Base-by-base conservation (phyloP, 2,888 invertebrate species). In the Tridacna crocea region DNA sequence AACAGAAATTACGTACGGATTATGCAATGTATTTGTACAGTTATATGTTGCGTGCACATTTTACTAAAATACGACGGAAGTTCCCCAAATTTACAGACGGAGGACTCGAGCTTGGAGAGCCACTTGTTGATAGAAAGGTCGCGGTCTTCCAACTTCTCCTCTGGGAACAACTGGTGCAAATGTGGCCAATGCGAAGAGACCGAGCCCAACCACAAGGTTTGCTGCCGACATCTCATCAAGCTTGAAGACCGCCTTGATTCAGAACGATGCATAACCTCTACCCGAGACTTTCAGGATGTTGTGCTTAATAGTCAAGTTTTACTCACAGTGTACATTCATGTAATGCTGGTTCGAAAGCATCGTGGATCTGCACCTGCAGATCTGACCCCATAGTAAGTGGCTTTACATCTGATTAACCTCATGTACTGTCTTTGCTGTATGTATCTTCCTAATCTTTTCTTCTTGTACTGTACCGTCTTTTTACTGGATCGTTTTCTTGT, bases 61-160 rank as follows among this genome's bases (percentile, higher is more conserved):
- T 86, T 86, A 85, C 88, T 88, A 88, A 89, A 89, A 87, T 89
- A 89, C 89, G 87, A 87, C 77, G 83, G 80, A 72, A 87, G 88
- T 79, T 66, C 58, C 80, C 80, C 81, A 24, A 83, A 85, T 87
- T 86, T 87, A 81, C 89, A 89, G 89, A 87, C 88, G 79, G 86
- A 87, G 26, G 88, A 89, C 72, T 85, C 88, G 48, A 82, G 78
- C 58, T 78, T 84, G 60, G 89, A 89, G 72, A 87, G 88, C 13
- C 87, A 85, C 68, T 79, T 88, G 70, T 68, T 89, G 72, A 88
- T 89, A 36, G 88, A 88, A 75, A 76, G 88, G 70, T 81, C 87
- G 60, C 73, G 79, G 61, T 79, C 87, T n/a, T 60, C 77, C 77
- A 82, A 75, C 70, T 55, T 81, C 11, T 72, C 70, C 24, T 22